These are phyloP conservation scores for Tupaia tana DNA, from an alignment of 2,113 vertebrate genomes.

Conservation along the genomic window DNA sequence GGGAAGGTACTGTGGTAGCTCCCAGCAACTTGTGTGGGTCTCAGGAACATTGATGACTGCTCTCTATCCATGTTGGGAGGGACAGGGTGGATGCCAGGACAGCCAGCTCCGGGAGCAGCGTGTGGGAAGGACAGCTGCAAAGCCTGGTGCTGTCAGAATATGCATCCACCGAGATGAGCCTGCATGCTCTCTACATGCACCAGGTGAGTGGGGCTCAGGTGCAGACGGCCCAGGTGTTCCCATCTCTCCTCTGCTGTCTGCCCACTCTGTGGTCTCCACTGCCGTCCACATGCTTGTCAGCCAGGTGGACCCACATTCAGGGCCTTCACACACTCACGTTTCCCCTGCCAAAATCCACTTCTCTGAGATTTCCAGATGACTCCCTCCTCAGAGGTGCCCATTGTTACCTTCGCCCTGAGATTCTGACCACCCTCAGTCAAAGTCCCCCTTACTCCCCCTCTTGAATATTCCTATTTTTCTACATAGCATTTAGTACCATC, in stretches of 20 bases:
- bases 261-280: not conserved
- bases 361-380: not conserved
- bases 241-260: not conserved
- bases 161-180: conserved; percentile 98
- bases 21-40: not conserved
- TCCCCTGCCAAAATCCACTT: not conserved
- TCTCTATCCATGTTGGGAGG: conserved; percentile 46
- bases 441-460: not conserved
- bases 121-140: conserved; percentile 96
- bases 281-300: not conserved
- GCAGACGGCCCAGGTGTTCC: not conserved
- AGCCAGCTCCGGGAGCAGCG: conserved; percentile 96
- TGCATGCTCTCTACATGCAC: conserved; percentile 98
- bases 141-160: conserved; percentile 97
- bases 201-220: conserved; percentile 88
- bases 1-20: not conserved
- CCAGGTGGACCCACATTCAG: not conserved
- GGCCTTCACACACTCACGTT: not conserved
- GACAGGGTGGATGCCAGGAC: conserved; percentile 93
- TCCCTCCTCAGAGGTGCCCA: not conserved
- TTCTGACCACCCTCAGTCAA: not conserved
- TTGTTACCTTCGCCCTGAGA: not conserved
- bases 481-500: not conserved
- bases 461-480: conserved; percentile 45
- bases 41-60: conserved; percentile 24